Percentiles rank a stretch among this genome's conserved stretches.
Evolutionary conservation across 2,797 vertebrate species (phyloP).

Genomic region (Epinephelus coioides): DNA sequence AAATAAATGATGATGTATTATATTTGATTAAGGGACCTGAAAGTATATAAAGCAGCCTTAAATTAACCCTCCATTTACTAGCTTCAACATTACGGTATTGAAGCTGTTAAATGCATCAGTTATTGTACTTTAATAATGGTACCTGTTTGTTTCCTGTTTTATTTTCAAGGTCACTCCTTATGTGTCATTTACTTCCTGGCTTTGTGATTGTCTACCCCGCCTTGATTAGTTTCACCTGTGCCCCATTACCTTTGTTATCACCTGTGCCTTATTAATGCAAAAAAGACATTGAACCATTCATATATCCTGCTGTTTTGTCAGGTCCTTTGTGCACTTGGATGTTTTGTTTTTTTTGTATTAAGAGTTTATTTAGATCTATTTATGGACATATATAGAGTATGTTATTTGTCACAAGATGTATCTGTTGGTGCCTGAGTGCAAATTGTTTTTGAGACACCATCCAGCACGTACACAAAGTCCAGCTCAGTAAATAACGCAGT

Average conservation of each 20-base stretch:
- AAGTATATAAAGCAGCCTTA: no score
- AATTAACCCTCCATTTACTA: not conserved
- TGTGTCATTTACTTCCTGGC: no score
- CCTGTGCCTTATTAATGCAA: no score
- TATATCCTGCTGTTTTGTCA: not conserved
- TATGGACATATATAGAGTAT: not conserved
- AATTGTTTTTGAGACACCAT: slow-evolving; percentile 35
- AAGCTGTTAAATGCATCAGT: not conserved
- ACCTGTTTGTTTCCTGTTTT: no score
- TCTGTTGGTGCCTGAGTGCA: slow-evolving; percentile 14
- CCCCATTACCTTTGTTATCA: no score
- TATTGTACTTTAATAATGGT: not conserved
- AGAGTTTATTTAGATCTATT: not conserved
- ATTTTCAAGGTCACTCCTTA: no score
- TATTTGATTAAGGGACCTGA: not conserved
- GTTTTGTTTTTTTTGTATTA: not conserved
- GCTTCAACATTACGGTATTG: not conserved
- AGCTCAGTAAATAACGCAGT: slow-evolving; percentile 20
- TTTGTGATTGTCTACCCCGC: no score
- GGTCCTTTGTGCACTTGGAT: not conserved
- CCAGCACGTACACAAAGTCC: slow-evolving; percentile 15
- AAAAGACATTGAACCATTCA: not conserved
- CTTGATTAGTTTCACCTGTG: no score
- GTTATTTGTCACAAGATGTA: slow-evolving; percentile 4
- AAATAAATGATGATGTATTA: not conserved